Base-by-base conservation (phyloP, 2,113 vertebrate genomes). In the Sminthopsis crassicaudata region DNA sequence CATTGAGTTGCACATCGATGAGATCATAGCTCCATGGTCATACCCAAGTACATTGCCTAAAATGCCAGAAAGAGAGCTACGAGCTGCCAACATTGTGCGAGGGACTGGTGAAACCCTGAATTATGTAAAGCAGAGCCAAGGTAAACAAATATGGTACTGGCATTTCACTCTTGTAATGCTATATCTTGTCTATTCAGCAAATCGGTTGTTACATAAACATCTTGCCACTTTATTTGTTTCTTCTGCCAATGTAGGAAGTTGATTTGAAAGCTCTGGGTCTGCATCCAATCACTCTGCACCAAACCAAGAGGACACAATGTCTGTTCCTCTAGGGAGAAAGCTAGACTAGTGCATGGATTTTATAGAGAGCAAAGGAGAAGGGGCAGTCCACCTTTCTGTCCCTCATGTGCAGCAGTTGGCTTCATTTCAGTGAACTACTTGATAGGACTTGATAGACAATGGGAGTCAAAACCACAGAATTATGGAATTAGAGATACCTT, bases 141-240 rank as follows among this genome's bases (percentile, higher is more conserved):
- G 67, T n/a, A 84, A 84, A 84, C n/a, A 84, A 84, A 84, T n/a
- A 84, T 42, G 16, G 42, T 23, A n/a, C 22, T 84, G 67, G n/a
- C 67, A 84, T 84, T 84, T 84, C n/a, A 23, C n/a, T 84, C 67
- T 84, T 84, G 67, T 84, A 84, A 84, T 42, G n/a, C 36, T 84
- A 84, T 84, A 84, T 84, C 67, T 84, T 84, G 67, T 84, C 67
- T 84, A 84, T 42, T 84, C 67, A 84, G 67, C 67, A 84, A 84
- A 42, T 84, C n/a, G 42, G 67, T 23, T 84, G 67, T n/a, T 42
- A 84, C n/a, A 84, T 84, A 84, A 84, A 84, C 67, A 84, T 84
- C n/a, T 42, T n/a, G 42, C 19, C 1, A 84, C 67, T n/a, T 76
- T 2, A n/a, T 84, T 67, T 67, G 36, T 67, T 84, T 84, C 42